phyloP scores from a whole-genome alignment of 2,113 vertebrate genomes.

The Tinamus guttatus region DNA sequence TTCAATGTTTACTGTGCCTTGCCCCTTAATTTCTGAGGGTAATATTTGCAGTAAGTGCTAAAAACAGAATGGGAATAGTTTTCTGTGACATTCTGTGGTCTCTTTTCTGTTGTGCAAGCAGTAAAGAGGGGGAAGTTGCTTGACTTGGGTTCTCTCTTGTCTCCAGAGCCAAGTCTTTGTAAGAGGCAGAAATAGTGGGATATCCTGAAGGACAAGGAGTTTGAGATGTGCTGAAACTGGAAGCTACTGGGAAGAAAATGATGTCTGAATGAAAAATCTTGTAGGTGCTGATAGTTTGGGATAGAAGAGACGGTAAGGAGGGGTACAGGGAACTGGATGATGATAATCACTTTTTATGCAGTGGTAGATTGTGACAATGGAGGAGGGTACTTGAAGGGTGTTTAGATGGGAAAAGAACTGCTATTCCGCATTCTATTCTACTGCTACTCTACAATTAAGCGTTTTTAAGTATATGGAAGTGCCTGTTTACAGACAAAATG shows the following conservation, averaged over 20 bases:
- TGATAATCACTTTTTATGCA: background rate
- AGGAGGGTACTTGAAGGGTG: background rate
- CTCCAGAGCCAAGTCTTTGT: background rate
- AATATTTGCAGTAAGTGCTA: background rate
- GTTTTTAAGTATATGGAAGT: background rate
- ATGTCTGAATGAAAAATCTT: background rate
- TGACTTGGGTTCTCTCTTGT: background rate
- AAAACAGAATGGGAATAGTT: background rate
- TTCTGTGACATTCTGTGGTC: background rate
- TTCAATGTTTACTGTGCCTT: background rate
- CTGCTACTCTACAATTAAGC: background rate
- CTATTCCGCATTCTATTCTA: background rate
- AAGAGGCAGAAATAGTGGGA: background rate
- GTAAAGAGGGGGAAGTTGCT: background rate
- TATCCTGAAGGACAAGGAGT: background rate
- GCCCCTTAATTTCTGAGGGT: background rate
- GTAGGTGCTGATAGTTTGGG: background rate
- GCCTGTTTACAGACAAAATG: background rate
- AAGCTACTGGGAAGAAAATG: background rate
- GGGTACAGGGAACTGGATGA: background rate
- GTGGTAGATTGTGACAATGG: background rate
- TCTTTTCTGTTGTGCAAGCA: background rate
- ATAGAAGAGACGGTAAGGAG: background rate
- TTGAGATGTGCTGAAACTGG: background rate
- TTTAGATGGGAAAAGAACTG: background rate